Evolutionary conservation across 2,797 vertebrate genomes (phyloP).

Genomic region (Poecilia wingei): DNA sequence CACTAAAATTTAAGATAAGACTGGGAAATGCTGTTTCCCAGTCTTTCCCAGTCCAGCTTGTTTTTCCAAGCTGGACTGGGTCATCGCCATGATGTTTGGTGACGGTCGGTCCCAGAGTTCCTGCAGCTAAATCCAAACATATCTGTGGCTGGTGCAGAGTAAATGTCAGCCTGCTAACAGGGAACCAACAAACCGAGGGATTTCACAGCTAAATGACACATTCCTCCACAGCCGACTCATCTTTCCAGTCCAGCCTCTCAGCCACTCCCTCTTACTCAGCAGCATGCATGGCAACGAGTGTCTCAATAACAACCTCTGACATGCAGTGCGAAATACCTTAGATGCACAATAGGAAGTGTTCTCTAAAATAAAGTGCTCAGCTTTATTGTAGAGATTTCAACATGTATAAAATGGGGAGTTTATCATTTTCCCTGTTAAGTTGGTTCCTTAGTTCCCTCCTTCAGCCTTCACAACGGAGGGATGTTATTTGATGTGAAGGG

Average conservation of each 20-base stretch:
- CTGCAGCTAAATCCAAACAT: neutral
- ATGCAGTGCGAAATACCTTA: neutral
- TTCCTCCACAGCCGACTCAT: neutral
- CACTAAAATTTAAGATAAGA: neutral
- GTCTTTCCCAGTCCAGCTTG: neutral
- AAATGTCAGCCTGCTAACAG: neutral
- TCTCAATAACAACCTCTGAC: neutral
- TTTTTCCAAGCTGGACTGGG: neutral
- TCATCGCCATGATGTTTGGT: neutral
- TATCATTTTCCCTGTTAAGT: neutral
- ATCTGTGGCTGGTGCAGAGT: neutral
- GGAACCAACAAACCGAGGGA: neutral
- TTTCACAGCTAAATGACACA: neutral
- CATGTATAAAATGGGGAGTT: neutral
- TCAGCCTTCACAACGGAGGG: neutral
- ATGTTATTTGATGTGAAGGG: neutral
- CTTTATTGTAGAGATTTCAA: neutral
- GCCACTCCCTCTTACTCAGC: conserved; percentile 2
- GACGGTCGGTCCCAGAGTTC: neutral
- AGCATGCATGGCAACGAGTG: neutral
- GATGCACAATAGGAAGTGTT: neutral
- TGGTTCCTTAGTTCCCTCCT: neutral
- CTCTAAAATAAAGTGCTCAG: neutral
- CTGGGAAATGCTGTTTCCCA: neutral
- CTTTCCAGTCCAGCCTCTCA: neutral